Conservation (phyloP, 2,113 vertebrate genomes). For the Megaceryle torquata region DNA sequence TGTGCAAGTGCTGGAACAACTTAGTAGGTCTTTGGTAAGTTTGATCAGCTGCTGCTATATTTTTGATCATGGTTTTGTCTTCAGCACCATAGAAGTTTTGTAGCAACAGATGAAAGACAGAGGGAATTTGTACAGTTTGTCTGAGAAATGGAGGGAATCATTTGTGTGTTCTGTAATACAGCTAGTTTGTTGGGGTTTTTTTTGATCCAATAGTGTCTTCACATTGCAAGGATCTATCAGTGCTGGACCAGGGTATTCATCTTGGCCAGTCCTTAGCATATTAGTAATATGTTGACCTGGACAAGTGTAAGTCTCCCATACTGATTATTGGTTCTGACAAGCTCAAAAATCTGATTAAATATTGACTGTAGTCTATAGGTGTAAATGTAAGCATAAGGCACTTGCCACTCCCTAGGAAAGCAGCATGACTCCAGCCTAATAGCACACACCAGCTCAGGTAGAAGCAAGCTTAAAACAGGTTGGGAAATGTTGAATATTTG, state of each 20-base stretch:
- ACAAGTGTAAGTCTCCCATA: not conserved
- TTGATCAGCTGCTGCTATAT: not conserved
- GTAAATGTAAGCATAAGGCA: not conserved
- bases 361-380: not conserved
- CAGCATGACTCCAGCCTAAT: not conserved
- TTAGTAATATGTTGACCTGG: not conserved
- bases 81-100: not conserved
- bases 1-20: not conserved
- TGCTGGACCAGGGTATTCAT: not conserved
- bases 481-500: constrained; percentile 19
- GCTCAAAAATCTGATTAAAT: not conserved
- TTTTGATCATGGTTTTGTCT: not conserved
- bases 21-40: not conserved
- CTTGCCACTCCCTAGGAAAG: not conserved
- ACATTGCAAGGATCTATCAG: not conserved
- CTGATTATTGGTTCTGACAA: not conserved
- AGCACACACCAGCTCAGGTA: not conserved
- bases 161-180: not conserved
- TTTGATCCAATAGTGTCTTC: not conserved
- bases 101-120: not conserved
- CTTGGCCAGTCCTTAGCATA: not conserved
- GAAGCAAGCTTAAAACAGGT: not conserved
- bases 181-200: not conserved
- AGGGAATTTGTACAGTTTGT: not conserved
- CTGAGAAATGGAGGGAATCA: not conserved